Conservation (phyloP, 2,888 invertebrate genomes). For the Leucophenga montana region DNA sequence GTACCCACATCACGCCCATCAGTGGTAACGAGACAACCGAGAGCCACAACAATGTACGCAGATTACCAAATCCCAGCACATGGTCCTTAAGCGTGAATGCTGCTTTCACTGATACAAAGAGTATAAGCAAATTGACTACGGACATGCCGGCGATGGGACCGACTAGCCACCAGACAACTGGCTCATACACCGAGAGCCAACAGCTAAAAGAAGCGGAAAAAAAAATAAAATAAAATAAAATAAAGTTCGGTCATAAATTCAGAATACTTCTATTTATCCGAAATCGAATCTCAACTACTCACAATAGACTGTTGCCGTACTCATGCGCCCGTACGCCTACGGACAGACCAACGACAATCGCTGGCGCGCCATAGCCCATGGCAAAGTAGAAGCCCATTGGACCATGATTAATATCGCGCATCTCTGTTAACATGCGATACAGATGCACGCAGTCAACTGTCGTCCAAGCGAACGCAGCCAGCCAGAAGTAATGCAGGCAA, state of each 20-base stretch:
- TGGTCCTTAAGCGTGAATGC: conserved; percentile 93
- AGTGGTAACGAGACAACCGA: conserved; percentile 90
- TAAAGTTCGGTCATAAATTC: neutral
- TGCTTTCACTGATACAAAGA: conserved; percentile 89
- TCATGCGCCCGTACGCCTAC: conserved; percentile 95
- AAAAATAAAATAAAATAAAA: neutral
- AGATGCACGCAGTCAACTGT: conserved; percentile 94
- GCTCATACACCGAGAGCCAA: conserved; percentile 94
- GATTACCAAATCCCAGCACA: conserved; percentile 88
- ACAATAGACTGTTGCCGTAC: conserved; percentile 95
- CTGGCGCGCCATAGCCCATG: conserved; percentile 93
- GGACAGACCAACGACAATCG: conserved; percentile 90
- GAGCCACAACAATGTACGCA: conserved; percentile 88
- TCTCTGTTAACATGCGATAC: conserved; percentile 94
- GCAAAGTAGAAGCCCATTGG: conserved; percentile 94
- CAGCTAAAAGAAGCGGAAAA: conserved; percentile 82
- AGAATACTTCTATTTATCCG: neutral
- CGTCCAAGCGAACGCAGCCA: conserved; percentile 92
- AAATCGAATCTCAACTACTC: conserved; percentile 74
- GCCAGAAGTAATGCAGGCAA: conserved; percentile 93
- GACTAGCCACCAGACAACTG: conserved; percentile 95
- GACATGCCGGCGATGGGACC: conserved; percentile 90
- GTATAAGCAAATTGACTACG: conserved; percentile 83
- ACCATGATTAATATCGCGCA: conserved; percentile 96
- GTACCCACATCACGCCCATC: conserved; percentile 89